These are phyloP conservation scores for Congeria kusceri DNA, from an alignment of 2,888 invertebrate genomes.

Conservation along the genomic window DNA sequence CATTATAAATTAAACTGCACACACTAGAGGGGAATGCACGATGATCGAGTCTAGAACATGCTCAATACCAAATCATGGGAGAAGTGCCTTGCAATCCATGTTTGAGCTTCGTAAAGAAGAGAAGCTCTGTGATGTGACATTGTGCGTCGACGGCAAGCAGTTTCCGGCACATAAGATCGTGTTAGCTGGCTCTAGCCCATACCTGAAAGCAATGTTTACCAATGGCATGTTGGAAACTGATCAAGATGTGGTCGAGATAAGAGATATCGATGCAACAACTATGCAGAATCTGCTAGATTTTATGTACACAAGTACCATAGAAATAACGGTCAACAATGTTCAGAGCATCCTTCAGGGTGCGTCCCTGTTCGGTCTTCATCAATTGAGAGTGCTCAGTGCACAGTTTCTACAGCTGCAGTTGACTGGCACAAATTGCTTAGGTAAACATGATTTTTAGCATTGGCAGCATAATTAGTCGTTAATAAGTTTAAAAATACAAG, in stretches of 20 bases:
- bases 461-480: too few relatives aligned
- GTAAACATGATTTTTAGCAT: conserved; percentile 64
- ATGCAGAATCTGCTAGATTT: conserved; percentile 82
- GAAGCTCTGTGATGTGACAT: conserved; percentile 81
- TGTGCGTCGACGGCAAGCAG: conserved; percentile 78
- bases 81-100: conserved; percentile 81
- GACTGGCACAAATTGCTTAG: conserved; percentile 82
- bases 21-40: background rate
- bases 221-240: conserved; percentile 83
- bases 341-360: conserved; percentile 83
- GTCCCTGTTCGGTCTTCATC: conserved; percentile 79
- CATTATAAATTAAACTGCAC: background rate
- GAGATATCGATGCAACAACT: conserved; percentile 80
- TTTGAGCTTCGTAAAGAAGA: conserved; percentile 78
- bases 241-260: conserved; percentile 78
- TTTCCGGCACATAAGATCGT: conserved; percentile 83
- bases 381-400: conserved; percentile 79
- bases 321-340: conserved; percentile 82
- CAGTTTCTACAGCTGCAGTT: conserved; percentile 83
- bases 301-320: conserved; percentile 83
- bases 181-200: conserved; percentile 83
- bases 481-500: too few relatives aligned
- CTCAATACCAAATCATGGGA: conserved; percentile 79
- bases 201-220: conserved; percentile 84
- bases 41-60: conserved; percentile 83